These are phyloP conservation scores for Habroteleia sp. DNA, from an alignment of 2,888 invertebrate genomes.

Conservation along the genomic window DNA sequence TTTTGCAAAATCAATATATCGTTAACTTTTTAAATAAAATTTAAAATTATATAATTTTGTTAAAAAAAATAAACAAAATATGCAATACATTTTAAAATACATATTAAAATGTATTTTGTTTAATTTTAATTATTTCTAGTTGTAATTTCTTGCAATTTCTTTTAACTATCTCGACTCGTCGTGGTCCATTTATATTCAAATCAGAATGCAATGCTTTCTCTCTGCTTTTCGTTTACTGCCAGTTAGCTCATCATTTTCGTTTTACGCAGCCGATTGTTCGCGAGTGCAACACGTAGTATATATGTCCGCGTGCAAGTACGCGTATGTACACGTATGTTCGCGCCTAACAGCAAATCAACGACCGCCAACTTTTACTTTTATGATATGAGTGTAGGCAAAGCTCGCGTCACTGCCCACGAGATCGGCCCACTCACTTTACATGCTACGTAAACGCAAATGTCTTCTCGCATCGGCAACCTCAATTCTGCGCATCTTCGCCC, in stretches of 20 bases:
- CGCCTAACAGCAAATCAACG: conserved; percentile 64
- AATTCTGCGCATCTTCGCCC: conserved; percentile 40
- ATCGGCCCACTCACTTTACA: conserved; percentile 69
- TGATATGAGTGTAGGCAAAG: conserved; percentile 71
- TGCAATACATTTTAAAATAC: too few species aligned
- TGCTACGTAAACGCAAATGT: conserved; percentile 35
- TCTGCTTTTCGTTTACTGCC: conserved; percentile 20
- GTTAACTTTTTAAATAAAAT: too few species aligned
- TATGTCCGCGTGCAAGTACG: conserved; percentile 1
- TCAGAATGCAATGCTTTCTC: conserved; percentile 36
- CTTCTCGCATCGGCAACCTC: conserved; percentile 38
- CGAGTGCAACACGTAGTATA: conserved; percentile 7
- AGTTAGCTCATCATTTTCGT: conserved; percentile 39
- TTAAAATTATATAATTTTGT: too few species aligned
- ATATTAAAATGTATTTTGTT: too few species aligned
- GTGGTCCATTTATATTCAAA: conserved; percentile 39
- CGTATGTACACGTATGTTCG: conserved; percentile 36
- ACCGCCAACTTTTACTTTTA: conserved; percentile 75
- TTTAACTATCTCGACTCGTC: too few species aligned
- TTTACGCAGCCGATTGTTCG: conserved; percentile 22
- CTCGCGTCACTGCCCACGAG: conserved; percentile 70
- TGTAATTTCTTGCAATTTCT: too few species aligned
- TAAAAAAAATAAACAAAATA: too few species aligned
- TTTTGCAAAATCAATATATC: too few species aligned
- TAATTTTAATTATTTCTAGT: too few species aligned